These are phyloP conservation scores for Arbacia lixula DNA, from an alignment of 53 echinoderm and acorn worm genomes.

Conservation along the genomic window DNA sequence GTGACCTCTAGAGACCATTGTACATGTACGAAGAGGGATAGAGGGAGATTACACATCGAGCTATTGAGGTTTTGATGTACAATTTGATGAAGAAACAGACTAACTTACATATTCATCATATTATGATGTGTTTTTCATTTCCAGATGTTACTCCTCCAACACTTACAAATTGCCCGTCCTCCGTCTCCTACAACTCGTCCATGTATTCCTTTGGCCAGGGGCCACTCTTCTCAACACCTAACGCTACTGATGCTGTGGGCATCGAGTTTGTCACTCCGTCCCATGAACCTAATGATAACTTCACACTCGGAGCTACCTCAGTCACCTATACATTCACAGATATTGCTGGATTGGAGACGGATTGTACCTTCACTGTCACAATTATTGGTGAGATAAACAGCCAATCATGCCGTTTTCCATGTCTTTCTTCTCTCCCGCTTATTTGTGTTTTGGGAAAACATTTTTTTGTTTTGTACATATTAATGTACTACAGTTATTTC, in stretches of 20 bases:
- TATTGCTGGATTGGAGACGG: conserved; percentile 15
- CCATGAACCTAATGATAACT: conserved; percentile 45
- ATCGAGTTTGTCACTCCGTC: conserved; percentile 8
- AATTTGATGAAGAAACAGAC: no score
- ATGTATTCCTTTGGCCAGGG: conserved; percentile 9
- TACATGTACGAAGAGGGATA: no score
- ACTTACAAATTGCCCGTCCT: not conserved
- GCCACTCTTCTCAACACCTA: conserved; percentile 24
- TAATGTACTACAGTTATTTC: no score
- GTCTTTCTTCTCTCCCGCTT: no score
- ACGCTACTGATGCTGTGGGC: conserved; percentile 32
- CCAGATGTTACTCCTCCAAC: conserved; percentile 34
- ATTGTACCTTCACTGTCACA: conserved; percentile 51
- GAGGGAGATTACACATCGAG: no score
- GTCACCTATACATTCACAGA: conserved; percentile 69
- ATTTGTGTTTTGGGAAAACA: no score
- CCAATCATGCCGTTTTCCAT: no score
- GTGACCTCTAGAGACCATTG: no score
- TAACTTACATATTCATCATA: not conserved
- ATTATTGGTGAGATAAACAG: conserved; percentile 70
- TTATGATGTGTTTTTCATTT: not conserved
- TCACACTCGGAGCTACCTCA: conserved; percentile 59
- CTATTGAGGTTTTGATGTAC: no score
- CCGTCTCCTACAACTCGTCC: conserved; percentile 9
- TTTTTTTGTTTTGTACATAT: no score